Evolutionary conservation across 2,797 vertebrate genomes (phyloP).

Genomic region (Sciaenops ocellatus): DNA sequence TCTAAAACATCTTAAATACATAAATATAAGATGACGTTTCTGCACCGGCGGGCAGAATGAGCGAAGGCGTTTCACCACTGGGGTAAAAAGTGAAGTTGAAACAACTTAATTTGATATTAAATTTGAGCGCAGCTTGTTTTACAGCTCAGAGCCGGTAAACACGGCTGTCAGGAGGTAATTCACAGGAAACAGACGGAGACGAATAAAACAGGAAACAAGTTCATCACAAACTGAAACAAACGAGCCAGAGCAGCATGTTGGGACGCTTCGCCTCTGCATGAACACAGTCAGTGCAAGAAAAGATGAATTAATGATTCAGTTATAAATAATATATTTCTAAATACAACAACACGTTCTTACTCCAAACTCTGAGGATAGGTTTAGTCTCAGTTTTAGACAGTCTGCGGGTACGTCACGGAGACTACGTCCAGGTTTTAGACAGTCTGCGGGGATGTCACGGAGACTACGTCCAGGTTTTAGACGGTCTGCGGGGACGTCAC

Average conservation of each 20-base stretch:
- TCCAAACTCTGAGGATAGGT: too few relatives aligned
- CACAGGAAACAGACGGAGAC: conserved; percentile 3
- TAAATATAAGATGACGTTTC: conserved; percentile 31
- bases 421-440: too few relatives aligned
- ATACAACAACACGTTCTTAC: too few relatives aligned
- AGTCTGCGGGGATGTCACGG: too few relatives aligned
- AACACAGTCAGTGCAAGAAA: too few relatives aligned
- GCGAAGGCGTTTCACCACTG: background rate
- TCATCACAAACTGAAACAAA: background rate
- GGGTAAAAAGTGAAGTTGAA: conserved; percentile 16
- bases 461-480: too few relatives aligned
- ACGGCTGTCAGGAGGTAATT: conserved; percentile 15
- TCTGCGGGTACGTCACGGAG: too few relatives aligned
- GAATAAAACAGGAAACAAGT: background rate
- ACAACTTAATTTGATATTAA: conserved; percentile 32
- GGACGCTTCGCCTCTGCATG: too few relatives aligned
- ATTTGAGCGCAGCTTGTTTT: background rate
- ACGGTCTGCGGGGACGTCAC: too few relatives aligned
- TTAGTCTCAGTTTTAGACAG: too few relatives aligned
- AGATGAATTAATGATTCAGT: too few relatives aligned
- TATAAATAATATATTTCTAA: too few relatives aligned
- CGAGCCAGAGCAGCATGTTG: background rate
- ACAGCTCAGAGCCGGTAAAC: conserved; percentile 9
- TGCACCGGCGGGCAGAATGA: conserved; percentile 9
- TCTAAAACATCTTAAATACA: background rate